These are phyloP conservation scores for Phymanthus crucifer DNA, from an alignment of 92 coral and sea anemone genomes.

Conservation along the genomic window DNA sequence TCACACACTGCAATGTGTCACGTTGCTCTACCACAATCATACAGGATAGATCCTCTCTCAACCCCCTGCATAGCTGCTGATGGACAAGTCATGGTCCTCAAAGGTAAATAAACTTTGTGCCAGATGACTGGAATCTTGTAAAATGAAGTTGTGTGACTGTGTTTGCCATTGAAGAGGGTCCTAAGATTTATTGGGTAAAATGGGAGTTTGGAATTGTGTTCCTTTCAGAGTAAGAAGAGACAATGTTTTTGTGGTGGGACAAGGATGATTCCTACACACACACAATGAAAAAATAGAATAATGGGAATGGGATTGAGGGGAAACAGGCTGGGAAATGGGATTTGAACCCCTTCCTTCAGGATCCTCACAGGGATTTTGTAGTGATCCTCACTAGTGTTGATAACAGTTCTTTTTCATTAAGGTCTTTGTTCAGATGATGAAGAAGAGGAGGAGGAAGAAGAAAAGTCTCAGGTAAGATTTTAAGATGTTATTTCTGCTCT, in stretches of 20 bases:
- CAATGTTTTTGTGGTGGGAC: too few species aligned
- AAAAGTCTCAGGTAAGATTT: not conserved
- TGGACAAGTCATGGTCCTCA: slow-evolving; percentile 62
- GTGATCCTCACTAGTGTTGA: too few species aligned
- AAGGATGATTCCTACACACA: too few species aligned
- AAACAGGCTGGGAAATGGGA: too few species aligned
- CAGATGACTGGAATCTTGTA: not conserved
- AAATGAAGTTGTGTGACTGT: not conserved
- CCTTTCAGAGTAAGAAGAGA: too few species aligned
- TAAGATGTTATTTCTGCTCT: not conserved
- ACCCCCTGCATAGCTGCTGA: slow-evolving; percentile 61
- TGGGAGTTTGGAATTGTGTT: too few species aligned
- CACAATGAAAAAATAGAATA: too few species aligned
- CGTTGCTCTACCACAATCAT: slow-evolving; percentile 58
- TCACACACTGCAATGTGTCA: slow-evolving; percentile 69
- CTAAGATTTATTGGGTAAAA: too few species aligned
- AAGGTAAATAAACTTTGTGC: slow-evolving; percentile 31
- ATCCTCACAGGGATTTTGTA: too few species aligned
- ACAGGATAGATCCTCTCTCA: slow-evolving; percentile 36
- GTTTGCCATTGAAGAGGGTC: too few species aligned
- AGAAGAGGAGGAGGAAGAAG: slow-evolving; percentile 30
- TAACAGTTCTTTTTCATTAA: not conserved
- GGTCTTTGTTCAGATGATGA: slow-evolving; percentile 32
- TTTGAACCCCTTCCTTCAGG: too few species aligned
- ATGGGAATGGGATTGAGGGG: too few species aligned